Conservation (phyloP, 2,888 invertebrate genomes). For the Epirrhoe alternata region DNA sequence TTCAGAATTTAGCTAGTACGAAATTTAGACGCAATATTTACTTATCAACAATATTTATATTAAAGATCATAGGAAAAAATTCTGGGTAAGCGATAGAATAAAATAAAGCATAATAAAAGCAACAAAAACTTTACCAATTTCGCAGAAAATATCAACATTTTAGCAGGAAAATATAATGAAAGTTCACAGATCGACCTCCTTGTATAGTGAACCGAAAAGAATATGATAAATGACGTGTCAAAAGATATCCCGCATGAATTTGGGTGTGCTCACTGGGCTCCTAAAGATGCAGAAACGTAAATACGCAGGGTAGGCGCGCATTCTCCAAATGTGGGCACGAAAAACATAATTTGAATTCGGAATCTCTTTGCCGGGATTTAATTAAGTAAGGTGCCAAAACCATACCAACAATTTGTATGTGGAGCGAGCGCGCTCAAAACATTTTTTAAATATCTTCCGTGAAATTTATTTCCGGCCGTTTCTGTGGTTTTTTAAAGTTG, state of each 20-base stretch:
- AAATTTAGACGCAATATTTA: background rate
- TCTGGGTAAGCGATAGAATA: background rate
- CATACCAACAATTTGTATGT: slow-evolving; percentile 35
- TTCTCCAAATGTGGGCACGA: slow-evolving; percentile 21
- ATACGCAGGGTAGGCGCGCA: slow-evolving; percentile 6
- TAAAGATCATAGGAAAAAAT: background rate
- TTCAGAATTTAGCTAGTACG: background rate
- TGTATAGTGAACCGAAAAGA: slow-evolving; percentile 36
- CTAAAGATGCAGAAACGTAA: slow-evolving; percentile 23
- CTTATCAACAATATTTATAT: too few species aligned
- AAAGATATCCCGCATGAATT: slow-evolving; percentile 32
- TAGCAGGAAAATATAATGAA: slow-evolving; percentile 25
- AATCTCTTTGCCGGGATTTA: slow-evolving; percentile 32
- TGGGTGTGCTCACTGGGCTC: slow-evolving; percentile 23
- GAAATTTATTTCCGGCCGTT: slow-evolving; percentile 28
- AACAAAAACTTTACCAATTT: slow-evolving; percentile 10
- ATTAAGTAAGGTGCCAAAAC: slow-evolving; percentile 36
- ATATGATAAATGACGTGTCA: slow-evolving; percentile 41
- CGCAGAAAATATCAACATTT: slow-evolving; percentile 21
- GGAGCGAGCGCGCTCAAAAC: slow-evolving; percentile 19
- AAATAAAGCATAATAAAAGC: slow-evolving; percentile 7
- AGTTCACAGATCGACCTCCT: slow-evolving; percentile 32
- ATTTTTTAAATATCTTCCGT: slow-evolving; percentile 27
- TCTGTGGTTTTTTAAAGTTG: slow-evolving; percentile 11
- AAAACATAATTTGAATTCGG: slow-evolving; percentile 35